Evolutionary conservation across 2,113 vertebrate species (phyloP), one percentile per base, ranked within the genome.

Genomic region (Beaufortia kweichowensis): DNA sequence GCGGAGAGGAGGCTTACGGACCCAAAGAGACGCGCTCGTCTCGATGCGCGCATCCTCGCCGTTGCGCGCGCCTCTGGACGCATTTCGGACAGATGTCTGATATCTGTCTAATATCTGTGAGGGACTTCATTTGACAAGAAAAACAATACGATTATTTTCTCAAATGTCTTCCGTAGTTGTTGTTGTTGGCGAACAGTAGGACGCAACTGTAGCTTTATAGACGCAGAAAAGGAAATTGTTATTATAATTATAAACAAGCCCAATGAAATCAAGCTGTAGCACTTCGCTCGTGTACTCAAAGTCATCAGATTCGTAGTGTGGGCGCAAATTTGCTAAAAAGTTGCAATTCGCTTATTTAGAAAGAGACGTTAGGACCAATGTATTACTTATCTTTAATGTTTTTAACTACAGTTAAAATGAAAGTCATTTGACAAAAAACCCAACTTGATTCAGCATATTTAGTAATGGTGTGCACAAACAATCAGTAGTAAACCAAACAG

Each of bases 211-310:
- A 76, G 24, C 24, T 75, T 61, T 33, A 2, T 23, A 55, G 48
- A 11, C 48, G 48, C 66, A 19, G 1, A 53, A n/a, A 10, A 68
- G 23, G 2, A 63, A 10, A 74, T 23, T 43, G 56, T 33, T 50
- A 60, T 33, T 21, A 9, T 7, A 50, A 23, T 24, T 60, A 78
- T 23, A 76, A 62, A 46, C 62, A 76, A 69, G 69, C 66, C 78
- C 76, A 33, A 66, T 75, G 77, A 23, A 35, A 55, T 78, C 74
- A 50, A 23, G 12, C 29, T 76, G 75, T 79, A 88, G 87, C 88
- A 89, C 88, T 90, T 91, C 88, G 88, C 74, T 61, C 1, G 69
- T 56, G 41, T 79, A 68, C 15, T 84, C 79, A 85, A 84, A 85
- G 79, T 85, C 75, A 9, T 39, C 81, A 55, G 83, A 79, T 83